Conservation (phyloP, 2,888 invertebrate genomes). For the Incurvaria masculella region DNA sequence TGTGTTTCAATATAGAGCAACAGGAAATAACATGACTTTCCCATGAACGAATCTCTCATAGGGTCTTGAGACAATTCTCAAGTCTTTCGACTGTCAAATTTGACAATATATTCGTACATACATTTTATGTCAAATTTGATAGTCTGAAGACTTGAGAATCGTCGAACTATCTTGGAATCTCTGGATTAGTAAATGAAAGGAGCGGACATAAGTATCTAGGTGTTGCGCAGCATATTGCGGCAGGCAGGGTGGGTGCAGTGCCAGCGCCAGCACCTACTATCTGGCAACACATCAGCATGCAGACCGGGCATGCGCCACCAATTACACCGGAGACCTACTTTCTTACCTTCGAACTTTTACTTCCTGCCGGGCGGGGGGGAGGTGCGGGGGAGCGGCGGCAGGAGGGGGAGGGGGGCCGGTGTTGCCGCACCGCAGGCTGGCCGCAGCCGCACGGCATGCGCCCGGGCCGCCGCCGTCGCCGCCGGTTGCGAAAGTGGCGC, state of each 20-base stretch:
- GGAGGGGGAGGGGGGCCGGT: conserved; percentile 25
- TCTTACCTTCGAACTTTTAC: conserved; percentile 59
- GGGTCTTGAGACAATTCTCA: too few species aligned
- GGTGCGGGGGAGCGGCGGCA: conserved; percentile 48
- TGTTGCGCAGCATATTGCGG: background rate
- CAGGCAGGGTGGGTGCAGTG: background rate
- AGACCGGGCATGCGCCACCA: conserved; percentile 38
- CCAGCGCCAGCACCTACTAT: conserved; percentile 10
- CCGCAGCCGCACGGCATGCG: background rate
- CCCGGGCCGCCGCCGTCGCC: background rate
- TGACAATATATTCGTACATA: too few species aligned
- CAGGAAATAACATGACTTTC: too few species aligned
- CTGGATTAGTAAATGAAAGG: background rate
- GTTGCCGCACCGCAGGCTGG: background rate
- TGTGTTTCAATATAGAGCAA: too few species aligned
- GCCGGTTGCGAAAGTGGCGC: conserved; percentile 56
- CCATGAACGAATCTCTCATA: too few species aligned
- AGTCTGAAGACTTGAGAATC: too few species aligned
- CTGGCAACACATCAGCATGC: conserved; percentile 49
- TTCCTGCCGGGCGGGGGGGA: conserved; percentile 53
- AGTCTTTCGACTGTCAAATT: too few species aligned
- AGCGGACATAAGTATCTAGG: background rate
- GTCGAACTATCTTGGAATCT: background rate
- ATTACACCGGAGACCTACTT: conserved; percentile 55
- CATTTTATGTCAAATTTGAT: too few species aligned